Base-by-base conservation (phyloP, 2,888 invertebrate genomes). In the Archips xylosteana region DNA sequence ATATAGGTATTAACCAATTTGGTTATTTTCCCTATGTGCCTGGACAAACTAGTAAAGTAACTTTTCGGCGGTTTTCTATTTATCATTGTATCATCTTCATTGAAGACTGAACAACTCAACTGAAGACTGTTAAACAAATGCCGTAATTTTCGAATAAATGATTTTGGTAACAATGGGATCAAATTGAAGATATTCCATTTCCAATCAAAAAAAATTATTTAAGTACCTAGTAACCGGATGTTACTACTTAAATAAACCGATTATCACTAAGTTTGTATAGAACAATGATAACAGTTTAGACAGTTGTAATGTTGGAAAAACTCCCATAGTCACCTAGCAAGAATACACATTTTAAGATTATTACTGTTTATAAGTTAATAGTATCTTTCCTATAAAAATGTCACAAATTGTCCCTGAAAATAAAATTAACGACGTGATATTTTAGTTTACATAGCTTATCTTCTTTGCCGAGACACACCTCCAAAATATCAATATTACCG, bases 401-500 rank as follows among this genome's bases (percentile, higher is more conserved):
- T 23, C 23, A 23, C 23, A 23, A 23, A 32, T 12, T 62, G 66
- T 32, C 23, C 45, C 61, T 72, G 67, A 67, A 67, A 62, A 67
- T 62, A 47, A 63, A 62, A 62, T n/a, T 12, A 42, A 47, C 12
- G 36, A 67, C 54, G 51, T 45, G 49, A 65, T 47, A 47, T 54
- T 23, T 57, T 34, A 51, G 63, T 73, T 63, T 63, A 73, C 63
- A 36, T 34, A 42, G 39, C 68, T 63, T 59, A 63, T 73, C 49
- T n/a, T 51, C 36, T 49, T 15, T 9, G 36, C 32, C n/a, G 39
- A 62, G 34, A 68, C 68, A 73, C 73, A 64, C 73, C 73, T 64
- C 68, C 73, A 73, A 36, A 68, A 73, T 59, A 47, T 68, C 61
- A 54, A 67, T 54, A 62, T 54, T 36, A 66, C 54, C 49, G 49